A percentile compares a stretch with the other conserved stretches of the same genome.
Conservation (phyloP, 2,113 vertebrate genomes). For the Dasyornis broadbenti region DNA sequence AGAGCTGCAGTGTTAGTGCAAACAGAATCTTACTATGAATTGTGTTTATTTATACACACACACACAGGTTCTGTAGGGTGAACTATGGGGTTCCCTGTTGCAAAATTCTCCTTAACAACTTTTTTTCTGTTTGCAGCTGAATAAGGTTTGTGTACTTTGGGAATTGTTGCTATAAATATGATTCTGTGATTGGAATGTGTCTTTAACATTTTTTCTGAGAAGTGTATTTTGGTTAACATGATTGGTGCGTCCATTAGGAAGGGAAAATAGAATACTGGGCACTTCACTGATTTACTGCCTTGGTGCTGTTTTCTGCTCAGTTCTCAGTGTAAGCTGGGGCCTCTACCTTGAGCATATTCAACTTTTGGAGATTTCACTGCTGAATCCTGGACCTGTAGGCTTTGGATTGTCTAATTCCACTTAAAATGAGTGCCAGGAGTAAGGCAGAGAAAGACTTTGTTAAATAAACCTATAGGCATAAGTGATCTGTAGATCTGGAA, state of each 20-base stretch:
- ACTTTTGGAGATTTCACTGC: background rate
- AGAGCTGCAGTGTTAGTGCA: background rate
- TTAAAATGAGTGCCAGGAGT: background rate
- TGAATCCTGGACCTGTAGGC: background rate
- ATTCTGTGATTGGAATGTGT: background rate
- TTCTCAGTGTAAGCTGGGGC: background rate
- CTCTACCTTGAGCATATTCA: background rate
- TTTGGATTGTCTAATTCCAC: background rate
- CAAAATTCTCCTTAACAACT: background rate
- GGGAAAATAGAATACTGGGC: background rate
- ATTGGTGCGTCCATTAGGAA: background rate
- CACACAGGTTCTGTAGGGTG: background rate
- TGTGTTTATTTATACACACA: conserved; percentile 9
- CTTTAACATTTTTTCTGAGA: background rate
- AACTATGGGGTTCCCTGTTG: background rate
- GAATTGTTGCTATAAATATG: conserved; percentile 30
- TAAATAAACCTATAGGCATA: background rate
- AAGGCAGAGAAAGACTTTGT: background rate
- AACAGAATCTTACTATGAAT: background rate
- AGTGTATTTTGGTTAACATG: background rate
- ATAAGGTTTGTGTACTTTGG: conserved; percentile 19
- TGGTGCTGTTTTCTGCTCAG: background rate
- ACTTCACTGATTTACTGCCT: background rate
- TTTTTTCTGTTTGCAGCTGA: conserved; percentile 2
- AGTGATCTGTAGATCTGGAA: background rate